Evolutionary conservation across 2,113 vertebrate species (phyloP).

Genomic region (Ahaetulla prasina): DNA sequence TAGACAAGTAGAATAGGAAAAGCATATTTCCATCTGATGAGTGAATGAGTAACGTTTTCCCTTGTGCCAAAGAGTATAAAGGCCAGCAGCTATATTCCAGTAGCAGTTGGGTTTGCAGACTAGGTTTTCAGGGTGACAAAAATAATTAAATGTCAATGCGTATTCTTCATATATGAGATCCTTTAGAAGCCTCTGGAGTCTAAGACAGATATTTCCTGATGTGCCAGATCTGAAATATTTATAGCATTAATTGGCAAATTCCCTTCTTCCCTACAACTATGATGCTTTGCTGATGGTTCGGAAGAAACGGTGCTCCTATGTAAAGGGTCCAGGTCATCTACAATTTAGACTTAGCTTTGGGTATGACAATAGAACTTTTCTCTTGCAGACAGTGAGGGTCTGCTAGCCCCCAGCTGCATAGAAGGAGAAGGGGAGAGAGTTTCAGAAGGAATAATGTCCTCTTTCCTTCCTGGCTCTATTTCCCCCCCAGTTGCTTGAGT

Average conservation of each 20-base stretch:
- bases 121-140: not conserved
- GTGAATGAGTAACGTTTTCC: not conserved
- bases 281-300: not conserved
- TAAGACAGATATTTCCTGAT: not conserved
- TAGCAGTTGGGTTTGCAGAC: not conserved
- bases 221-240: not conserved
- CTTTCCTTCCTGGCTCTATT: not conserved
- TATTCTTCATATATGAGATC: not conserved
- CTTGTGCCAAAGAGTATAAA: not conserved
- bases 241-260: not conserved
- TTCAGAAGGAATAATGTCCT: not conserved
- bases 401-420: not conserved
- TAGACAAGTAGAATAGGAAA: not conserved
- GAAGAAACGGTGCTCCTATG: not conserved
- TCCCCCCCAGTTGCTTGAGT: not conserved
- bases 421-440: not conserved
- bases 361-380: not conserved
- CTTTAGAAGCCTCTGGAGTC: not conserved
- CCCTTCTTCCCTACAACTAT: not conserved
- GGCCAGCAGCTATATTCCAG: not conserved
- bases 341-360: not conserved
- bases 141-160: not conserved
- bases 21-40: not conserved
- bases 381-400: not conserved
- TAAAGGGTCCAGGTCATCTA: not conserved